These are phyloP conservation scores for Phoenicopterus ruber DNA, from an alignment of 2,113 vertebrate species.

Conservation along the genomic window DNA sequence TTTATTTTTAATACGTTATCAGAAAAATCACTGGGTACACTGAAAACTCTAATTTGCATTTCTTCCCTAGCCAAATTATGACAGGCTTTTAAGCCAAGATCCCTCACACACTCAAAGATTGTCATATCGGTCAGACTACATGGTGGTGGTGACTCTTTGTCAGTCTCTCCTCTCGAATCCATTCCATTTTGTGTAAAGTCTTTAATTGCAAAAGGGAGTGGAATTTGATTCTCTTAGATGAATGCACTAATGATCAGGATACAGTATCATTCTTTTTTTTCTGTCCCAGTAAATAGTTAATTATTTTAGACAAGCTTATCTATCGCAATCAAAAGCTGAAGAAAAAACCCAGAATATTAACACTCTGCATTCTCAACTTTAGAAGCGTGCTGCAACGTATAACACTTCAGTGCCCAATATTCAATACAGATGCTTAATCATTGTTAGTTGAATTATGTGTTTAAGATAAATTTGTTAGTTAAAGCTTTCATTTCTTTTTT, in stretches of 20 bases:
- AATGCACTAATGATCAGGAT: neutral
- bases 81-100: neutral
- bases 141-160: neutral
- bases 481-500: neutral
- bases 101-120: neutral
- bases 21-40: neutral
- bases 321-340: neutral
- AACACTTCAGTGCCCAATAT: neutral
- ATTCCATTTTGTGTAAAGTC: neutral
- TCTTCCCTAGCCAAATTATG: neutral
- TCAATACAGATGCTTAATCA: neutral
- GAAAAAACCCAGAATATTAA: neutral
- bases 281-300: neutral
- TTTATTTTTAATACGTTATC: neutral
- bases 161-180: neutral
- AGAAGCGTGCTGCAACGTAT: neutral
- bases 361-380: neutral
- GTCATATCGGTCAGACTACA: neutral
- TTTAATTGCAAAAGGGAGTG: neutral
- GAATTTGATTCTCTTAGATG: neutral
- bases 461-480: neutral
- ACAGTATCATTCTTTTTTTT: neutral
- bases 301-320: neutral
- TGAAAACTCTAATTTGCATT: neutral
- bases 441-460: neutral